Base-by-base conservation (phyloP, 2,888 invertebrate species). In the Alloscopus bannaensis region DNA sequence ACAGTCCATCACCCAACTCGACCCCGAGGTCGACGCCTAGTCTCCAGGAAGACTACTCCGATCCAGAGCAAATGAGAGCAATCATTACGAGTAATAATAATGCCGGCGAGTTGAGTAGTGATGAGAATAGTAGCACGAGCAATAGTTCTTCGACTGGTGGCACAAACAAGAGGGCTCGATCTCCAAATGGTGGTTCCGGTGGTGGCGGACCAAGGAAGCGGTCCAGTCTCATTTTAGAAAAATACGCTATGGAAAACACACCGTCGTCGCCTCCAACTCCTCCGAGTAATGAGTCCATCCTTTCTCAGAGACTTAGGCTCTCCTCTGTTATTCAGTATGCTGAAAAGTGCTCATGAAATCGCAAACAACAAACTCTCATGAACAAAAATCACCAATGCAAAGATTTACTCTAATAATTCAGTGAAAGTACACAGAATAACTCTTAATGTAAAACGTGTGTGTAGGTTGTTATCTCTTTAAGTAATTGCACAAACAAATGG, bases 291-390 rank as follows among this genome's bases (percentile, higher is more conserved):
- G 86, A 86, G 72, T 86, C 86, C 81, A 86, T 86, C 73, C 83
- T 86, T 18, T 85, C 85, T 31, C 86, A 86, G 81, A 82, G 86
- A 83, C 89, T 90, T 86, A 88, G 91, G 72, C 89, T 91, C 88
- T 93, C 90, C 87, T 95, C 95, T 2, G 96, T 96, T 62, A 96
- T 95, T 87, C 95, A 95, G 86, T 96, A 94, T 87, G 96, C 95
- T 45, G 86, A 86, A 80, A 84, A 84, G 79, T 85, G 86, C 80
- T 84, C 86, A 55, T 86, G 84, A 81, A 69, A 20, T 47, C 4
- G 22, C 2, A 64, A 45, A 2, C 3, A 29, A 42, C 40, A 3
- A 24, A n/a, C 29, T 24, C 20, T 31, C 20, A 64, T 29, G 24
- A 52, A 13, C 50, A 22, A 47, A 24, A 62, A 40, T 13, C 36